Base-by-base conservation (phyloP, 2,797 vertebrate species). In the Myotis planiceps region DNA sequence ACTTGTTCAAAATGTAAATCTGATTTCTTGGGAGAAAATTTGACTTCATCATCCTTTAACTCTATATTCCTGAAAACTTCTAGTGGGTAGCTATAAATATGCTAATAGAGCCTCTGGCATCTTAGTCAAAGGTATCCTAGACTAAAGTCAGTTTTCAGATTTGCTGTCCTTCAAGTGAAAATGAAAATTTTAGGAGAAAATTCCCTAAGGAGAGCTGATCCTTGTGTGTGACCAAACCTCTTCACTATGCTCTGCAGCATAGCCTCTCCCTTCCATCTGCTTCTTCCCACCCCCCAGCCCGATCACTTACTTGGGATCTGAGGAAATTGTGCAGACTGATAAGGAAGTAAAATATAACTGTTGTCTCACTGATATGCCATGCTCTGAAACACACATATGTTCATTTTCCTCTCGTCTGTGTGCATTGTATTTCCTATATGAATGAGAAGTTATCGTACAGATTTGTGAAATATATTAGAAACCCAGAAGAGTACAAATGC, bases 181-280 rank as follows among this genome's bases (percentile, higher is more conserved):
- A 69, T 69, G 42, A 21, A 93, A 97, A 87, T 4, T 21, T 94
- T 79, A 87, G 80, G 51, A 93, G 92, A 75, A 68, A 74, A 85
- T 18, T 6, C 76, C 1, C 65, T 19, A 5, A 72, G 79, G 97
- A 97, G 37, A 16, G 6, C n/a, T 9, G 58, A 94, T 91, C 89
- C 37, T 78, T 84, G 65, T 95, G 88, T 34, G 37, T 80, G 95
- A 60, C 49, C 71, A 65, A 87, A 95, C 65, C 81, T 95, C 58
- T 71, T 49, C 91, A 47, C 78, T 80, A 95, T 7, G 60, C 66
- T 94, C 92, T 85, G 9, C 29, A 93, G 71, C 85, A 60, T 88
- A 68, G n/a, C 90, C 91, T 97, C 96, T 42, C 58, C 32, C 42
- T 90, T 97, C 92, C 92, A 92, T 98, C 94, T 98, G 96, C 84